A percentile compares a stretch with the other conserved stretches of the same genome.
Conservation (phyloP, 2,113 vertebrate genomes). For the Dipodomys merriami region DNA sequence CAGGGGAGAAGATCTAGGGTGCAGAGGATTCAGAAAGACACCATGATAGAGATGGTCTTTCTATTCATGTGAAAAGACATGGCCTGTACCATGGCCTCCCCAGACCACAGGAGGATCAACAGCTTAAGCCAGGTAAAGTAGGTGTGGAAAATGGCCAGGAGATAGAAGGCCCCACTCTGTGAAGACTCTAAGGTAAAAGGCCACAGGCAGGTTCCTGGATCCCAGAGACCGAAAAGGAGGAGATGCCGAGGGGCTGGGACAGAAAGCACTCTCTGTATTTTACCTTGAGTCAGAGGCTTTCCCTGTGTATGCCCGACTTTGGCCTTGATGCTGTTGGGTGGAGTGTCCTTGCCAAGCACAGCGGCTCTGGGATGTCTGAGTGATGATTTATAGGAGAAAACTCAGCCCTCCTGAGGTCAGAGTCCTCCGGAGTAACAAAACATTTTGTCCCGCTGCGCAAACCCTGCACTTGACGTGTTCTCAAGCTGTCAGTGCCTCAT, state of each 20-base stretch:
- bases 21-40: neutral
- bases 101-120: neutral
- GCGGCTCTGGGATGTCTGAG: slow-evolving; percentile 53
- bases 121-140: neutral
- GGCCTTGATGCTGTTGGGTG: neutral
- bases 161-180: neutral
- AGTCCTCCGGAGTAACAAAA: slow-evolving; percentile 62
- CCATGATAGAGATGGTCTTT: neutral
- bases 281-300: neutral
- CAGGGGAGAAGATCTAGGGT: neutral
- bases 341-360: slow-evolving; percentile 56
- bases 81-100: neutral
- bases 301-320: neutral
- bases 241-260: neutral
- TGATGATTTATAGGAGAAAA: slow-evolving; percentile 72
- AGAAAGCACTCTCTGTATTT: neutral
- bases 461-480: slow-evolving; percentile 37
- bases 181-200: neutral
- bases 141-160: neutral
- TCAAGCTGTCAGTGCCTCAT: slow-evolving; percentile 68
- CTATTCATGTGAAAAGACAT: neutral
- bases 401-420: slow-evolving; percentile 65
- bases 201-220: neutral
- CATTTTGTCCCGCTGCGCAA: slow-evolving; percentile 53
- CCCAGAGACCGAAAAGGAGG: neutral